These are phyloP conservation scores for Dufourea novaeangliae DNA, from an alignment of 1,140 invertebrate genomes.

Conservation along the genomic window DNA sequence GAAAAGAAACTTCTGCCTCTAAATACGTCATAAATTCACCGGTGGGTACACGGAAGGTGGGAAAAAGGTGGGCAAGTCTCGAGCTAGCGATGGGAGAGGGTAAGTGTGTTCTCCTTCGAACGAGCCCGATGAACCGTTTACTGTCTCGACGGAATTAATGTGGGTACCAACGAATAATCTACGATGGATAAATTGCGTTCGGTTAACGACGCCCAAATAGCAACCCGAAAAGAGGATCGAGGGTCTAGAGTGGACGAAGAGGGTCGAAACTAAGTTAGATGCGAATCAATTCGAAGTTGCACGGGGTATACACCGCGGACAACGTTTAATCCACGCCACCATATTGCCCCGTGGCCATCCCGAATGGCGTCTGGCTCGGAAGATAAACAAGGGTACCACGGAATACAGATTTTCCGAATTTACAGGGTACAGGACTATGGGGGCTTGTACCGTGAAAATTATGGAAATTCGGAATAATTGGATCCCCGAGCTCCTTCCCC, in stretches of 20 bases:
- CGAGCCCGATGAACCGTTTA: background rate
- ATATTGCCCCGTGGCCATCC: constrained; percentile 22
- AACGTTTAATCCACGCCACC: constrained; percentile 49
- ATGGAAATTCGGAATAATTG: constrained; percentile 64
- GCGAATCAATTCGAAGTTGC: constrained; percentile 26
- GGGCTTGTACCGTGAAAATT: constrained; percentile 49
- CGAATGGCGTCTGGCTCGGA: constrained; percentile 43
- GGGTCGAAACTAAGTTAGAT: background rate
- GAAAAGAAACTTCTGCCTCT: background rate
- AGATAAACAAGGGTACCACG: constrained; percentile 53
- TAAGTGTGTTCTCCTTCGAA: background rate
- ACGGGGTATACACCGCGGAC: constrained; percentile 30
- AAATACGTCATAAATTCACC: constrained; percentile 15
- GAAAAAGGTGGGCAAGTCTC: background rate
- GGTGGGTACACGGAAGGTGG: background rate
- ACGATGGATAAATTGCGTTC: background rate
- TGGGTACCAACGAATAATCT: background rate
- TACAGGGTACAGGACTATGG: constrained; percentile 45
- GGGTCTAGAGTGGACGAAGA: background rate
- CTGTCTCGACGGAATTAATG: background rate
- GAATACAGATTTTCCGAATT: constrained; percentile 63
- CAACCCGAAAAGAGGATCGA: background rate
- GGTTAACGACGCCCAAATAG: background rate
- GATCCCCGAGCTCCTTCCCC: constrained; percentile 16
- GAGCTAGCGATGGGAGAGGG: background rate